phyloP scores from a whole-genome alignment of 2,113 vertebrate genomes.

The Neodon shergylaensis region DNA sequence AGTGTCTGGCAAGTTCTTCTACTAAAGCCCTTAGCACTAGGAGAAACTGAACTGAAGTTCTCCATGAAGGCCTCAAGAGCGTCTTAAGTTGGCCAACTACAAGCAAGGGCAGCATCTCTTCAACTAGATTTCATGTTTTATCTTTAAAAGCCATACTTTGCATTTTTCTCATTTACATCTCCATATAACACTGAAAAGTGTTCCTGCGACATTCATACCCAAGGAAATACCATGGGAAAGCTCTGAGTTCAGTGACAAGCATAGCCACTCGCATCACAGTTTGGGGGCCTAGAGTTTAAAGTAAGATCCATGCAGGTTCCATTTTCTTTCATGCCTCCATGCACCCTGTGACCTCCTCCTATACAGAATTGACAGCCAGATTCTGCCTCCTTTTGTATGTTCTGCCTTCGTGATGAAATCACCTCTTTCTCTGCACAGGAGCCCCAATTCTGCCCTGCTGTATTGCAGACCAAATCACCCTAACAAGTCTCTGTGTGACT shows the following conservation, averaged over 20 bases:
- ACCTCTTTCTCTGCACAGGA: not conserved
- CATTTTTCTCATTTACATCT: not conserved
- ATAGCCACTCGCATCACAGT: not conserved
- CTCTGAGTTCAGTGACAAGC: not conserved
- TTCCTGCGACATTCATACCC: not conserved
- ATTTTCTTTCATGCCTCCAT: not conserved
- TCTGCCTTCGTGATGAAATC: not conserved
- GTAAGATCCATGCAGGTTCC: not conserved
- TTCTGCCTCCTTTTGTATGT: not conserved
- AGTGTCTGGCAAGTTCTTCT: not conserved
- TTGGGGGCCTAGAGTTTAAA: not conserved
- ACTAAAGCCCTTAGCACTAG: not conserved
- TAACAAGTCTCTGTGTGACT: not conserved
- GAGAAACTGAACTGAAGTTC: not conserved
- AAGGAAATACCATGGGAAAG: not conserved
- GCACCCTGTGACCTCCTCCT: not conserved
- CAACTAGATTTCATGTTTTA: not conserved
- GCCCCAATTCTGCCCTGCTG: not conserved
- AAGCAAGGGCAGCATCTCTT: slow-evolving; percentile 5
- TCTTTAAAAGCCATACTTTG: not conserved
- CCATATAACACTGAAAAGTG: not conserved
- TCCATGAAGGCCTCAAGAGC: not conserved
- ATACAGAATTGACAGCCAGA: not conserved
- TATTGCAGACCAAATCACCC: not conserved
- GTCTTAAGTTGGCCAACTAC: not conserved